phyloP scores from a whole-genome alignment of 2,888 invertebrate species.

The Syritta pipiens region DNA sequence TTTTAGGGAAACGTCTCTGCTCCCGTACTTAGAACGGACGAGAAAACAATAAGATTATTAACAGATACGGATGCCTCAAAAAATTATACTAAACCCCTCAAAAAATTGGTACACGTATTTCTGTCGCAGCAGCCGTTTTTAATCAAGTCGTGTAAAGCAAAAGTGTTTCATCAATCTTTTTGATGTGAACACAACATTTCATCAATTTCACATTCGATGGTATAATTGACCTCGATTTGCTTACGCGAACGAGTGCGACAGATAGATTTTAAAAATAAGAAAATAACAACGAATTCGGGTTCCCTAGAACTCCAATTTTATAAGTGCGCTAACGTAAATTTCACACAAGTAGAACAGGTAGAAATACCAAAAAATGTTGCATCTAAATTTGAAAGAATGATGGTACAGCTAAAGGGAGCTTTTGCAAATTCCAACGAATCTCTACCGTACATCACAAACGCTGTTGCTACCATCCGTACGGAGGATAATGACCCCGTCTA shows the following conservation, averaged over 20 bases:
- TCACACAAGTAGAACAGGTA: conserved; percentile 50
- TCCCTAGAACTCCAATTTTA: conserved; percentile 51
- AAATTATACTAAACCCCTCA: conserved; percentile 55
- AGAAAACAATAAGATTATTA: conserved; percentile 37
- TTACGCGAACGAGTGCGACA: conserved; percentile 54
- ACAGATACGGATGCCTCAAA: conserved; percentile 61
- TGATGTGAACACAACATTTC: too few species aligned
- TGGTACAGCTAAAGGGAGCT: conserved; percentile 18
- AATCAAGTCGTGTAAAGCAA: too few species aligned
- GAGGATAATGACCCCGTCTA: conserved; percentile 46
- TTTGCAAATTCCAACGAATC: conserved; percentile 50
- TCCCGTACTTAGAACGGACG: conserved; percentile 47
- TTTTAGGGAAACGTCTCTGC: conserved; percentile 49
- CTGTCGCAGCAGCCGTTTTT: conserved; percentile 36
- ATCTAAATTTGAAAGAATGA: conserved; percentile 39
- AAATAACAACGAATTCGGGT: conserved; percentile 33
- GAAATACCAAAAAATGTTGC: conserved; percentile 17
- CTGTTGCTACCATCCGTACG: conserved; percentile 40
- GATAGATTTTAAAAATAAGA: conserved; percentile 47
- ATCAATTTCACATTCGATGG: too few species aligned
- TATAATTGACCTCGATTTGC: too few species aligned
- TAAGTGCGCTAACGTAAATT: conserved; percentile 58
- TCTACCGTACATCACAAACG: conserved; percentile 15
- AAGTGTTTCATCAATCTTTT: conserved; percentile 61
- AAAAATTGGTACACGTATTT: conserved; percentile 18